Base-by-base conservation (phyloP, 2,113 vertebrate species). In the Arenaria interpres region DNA sequence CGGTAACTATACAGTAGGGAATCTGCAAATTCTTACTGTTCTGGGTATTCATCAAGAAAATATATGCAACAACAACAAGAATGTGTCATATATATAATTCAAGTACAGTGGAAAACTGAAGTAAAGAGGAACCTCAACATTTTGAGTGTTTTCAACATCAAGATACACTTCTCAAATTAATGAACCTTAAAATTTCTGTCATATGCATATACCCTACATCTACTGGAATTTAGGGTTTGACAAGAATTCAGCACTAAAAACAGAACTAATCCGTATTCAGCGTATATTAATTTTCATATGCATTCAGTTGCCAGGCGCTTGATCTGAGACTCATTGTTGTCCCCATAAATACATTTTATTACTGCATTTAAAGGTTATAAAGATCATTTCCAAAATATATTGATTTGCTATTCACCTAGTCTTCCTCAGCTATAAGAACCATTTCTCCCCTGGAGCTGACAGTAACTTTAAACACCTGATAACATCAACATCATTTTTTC, bases 331-430 rank as follows among this genome's bases (percentile, higher is more conserved):
- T 67, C 72, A 68, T 68, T 22, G 17, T 81, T 89, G 46, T 81
- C 28, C 37, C 41, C 1, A 0, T 25, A 73, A 78, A 54, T 28
- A 83, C 19, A 63, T 83, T 77, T 92, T 68, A 90, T 83, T 89
- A 93, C 73, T 94, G 92, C 46, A 90, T 92, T 83, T 90, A 84
- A 91, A 95, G 45, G 54, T 90, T 97, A 77, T 89, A 74, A 91
- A 75, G 54, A 84, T 87, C 3, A 53, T 79, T 88, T 93, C 39
- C 32, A 79, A 89, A 92, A 90, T 53, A 69, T 71, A 96, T 90
- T 93, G 85, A 68, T 68, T 93, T 89, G 11, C 12, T 90, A 78
- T 94, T 94, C 93, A 93, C 37, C 21, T 81, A 37, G 51, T 80
- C 85, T 90, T 74, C 67, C 64, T 96, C 83, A 91, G 77, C 63